Base-by-base conservation (phyloP, 2,113 vertebrate genomes). In the Coptodon bakossiorum region DNA sequence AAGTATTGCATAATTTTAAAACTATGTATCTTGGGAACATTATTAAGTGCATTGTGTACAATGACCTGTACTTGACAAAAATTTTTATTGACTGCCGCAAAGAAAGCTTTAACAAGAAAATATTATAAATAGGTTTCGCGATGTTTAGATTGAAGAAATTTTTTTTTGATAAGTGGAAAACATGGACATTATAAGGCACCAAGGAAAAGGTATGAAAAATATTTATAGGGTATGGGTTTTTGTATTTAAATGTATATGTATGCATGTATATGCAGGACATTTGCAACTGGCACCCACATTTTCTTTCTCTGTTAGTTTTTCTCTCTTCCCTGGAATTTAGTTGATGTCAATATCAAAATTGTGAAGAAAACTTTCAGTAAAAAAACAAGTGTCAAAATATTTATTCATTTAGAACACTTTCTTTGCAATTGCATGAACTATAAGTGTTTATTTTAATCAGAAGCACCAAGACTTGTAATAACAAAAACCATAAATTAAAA, bases 61-160 rank as follows among this genome's bases (percentile, higher is more conserved):
- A 63, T 63, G 3, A 63, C 59, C 16, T 63, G 16, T 36, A 19
- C 57, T 61, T 61, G 57, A 61, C 16, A 34, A 61, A 61, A 19
- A 0, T 0, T 0, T 34, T 34, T 61, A 61, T 34, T 0, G 59
- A 63, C 29, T 19, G 29, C 59, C 2, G 3, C 59, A 61, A 61
- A 61, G 29, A 61, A 61, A 61, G 29, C 29, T 61, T 19, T 61
- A 34, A 34, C 5, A 61, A 61, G 16, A 19, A 19, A 61, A 19
- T 61, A 17, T 34, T 19, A 9, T 0, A 34, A 61, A 61, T 10
- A 19, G 29, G 57, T 19, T 34, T 61, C 0, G 2, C 3, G 10
- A 34, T 61, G 59, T 61, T 61, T 34, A 6, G 59, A 61, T 19
- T 19, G 29, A 61, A 61, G 31, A 3, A 1, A 0, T 17, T 59